Percentiles rank a stretch among this genome's conserved stretches.
Evolutionary conservation across 2,113 vertebrate genomes (phyloP).

Genomic region (Chionomys nivalis): DNA sequence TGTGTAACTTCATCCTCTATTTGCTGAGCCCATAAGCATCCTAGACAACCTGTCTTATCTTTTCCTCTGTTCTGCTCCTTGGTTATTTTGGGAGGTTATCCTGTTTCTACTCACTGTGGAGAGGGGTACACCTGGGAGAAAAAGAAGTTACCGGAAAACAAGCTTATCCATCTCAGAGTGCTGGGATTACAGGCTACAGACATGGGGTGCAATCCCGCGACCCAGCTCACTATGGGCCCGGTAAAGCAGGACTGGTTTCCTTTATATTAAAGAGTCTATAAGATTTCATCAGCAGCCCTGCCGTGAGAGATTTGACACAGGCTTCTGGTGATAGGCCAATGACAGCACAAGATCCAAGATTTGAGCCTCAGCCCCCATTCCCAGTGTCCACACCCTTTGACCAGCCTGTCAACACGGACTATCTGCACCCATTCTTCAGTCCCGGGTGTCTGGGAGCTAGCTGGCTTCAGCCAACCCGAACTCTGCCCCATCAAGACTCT

Average conservation of each 20-base stretch:
- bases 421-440: too few relatives aligned
- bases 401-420: neutral
- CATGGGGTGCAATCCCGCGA: neutral
- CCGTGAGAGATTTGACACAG: neutral
- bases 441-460: neutral
- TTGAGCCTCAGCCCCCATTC: neutral
- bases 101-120: neutral
- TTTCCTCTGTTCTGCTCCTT: neutral
- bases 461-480: neutral
- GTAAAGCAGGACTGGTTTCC: neutral
- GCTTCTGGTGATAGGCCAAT: neutral
- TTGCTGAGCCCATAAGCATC: neutral
- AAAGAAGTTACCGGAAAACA: neutral
- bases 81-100: neutral
- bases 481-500: too few relatives aligned
- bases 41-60: neutral
- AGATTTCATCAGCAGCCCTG: neutral
- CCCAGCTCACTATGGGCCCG: neutral
- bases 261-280: neutral
- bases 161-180: neutral
- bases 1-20: neutral
- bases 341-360: neutral
- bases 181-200: neutral
- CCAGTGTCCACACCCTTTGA: neutral
- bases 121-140: neutral